Conservation (phyloP, 2,888 invertebrate species). For the Zhengitettix transpicula region DNA sequence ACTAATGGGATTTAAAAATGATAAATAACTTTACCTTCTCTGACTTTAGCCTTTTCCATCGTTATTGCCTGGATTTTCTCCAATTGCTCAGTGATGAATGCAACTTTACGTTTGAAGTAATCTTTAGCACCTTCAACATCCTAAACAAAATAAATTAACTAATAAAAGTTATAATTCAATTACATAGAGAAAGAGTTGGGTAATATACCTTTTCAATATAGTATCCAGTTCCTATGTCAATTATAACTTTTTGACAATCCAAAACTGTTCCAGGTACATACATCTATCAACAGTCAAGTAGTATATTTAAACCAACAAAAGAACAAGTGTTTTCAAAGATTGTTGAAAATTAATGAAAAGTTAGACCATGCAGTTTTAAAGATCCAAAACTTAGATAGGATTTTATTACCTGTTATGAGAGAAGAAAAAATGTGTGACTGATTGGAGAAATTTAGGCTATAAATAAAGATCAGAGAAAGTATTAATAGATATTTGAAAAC, state of each 20-base stretch:
- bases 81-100: conserved; percentile 86
- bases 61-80: conserved; percentile 76
- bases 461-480: no score
- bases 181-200: background rate
- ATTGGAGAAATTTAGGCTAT: background rate
- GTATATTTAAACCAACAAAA: conserved; percentile 2
- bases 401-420: no score
- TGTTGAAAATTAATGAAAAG: background rate
- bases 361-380: background rate
- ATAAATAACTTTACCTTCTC: conserved; percentile 31
- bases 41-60: conserved; percentile 65
- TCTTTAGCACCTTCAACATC: conserved; percentile 67
- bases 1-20: no score
- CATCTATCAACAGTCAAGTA: conserved; percentile 37
- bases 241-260: conserved; percentile 71
- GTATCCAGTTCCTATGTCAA: conserved; percentile 95
- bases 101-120: conserved; percentile 81
- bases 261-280: conserved; percentile 84
- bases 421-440: background rate
- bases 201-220: conserved; percentile 72
- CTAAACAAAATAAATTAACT: conserved; percentile 25
- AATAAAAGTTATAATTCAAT: conserved; percentile 1
- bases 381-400: no score
- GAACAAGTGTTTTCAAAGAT: background rate
- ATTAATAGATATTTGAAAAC: no score